These are phyloP conservation scores for Protomyctophum bolini DNA, from an alignment of 2,113 vertebrate genomes.

Conservation along the genomic window DNA sequence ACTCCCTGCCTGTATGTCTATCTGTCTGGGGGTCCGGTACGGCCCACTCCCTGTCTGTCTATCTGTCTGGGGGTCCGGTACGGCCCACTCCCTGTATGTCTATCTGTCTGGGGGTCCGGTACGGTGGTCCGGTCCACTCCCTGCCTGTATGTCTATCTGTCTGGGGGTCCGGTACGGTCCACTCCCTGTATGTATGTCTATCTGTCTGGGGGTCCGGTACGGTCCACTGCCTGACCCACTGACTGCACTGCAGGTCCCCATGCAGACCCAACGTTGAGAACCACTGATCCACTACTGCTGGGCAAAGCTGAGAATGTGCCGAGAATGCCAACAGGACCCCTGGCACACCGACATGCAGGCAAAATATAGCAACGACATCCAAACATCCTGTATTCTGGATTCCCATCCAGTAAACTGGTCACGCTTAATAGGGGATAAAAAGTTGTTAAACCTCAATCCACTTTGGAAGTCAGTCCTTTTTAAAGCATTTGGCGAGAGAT, in stretches of 20 bases:
- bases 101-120: background rate
- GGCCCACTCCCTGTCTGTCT: too few species aligned
- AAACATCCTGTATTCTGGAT: background rate
- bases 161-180: too few species aligned
- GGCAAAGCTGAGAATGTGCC: background rate
- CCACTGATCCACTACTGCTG: conserved; percentile 10
- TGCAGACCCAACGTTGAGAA: background rate
- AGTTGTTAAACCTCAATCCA: conserved; percentile 9
- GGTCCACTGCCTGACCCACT: too few species aligned
- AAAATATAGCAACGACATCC: background rate
- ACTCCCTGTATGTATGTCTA: too few species aligned
- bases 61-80: too few species aligned
- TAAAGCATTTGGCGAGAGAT: conserved; percentile 5
- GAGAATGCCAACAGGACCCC: background rate
- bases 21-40: too few species aligned
- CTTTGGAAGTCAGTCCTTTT: background rate
- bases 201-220: background rate
- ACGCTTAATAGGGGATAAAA: conserved; percentile 1
- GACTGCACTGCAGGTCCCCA: background rate
- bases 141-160: background rate
- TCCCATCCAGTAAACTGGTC: background rate
- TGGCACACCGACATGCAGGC: background rate
- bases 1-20: too few species aligned
- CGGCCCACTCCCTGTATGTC: background rate
- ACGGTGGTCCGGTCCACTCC: too few species aligned